Evolutionary conservation across 2,888 invertebrate species (phyloP).

Genomic region (Ophion ellenae): DNA sequence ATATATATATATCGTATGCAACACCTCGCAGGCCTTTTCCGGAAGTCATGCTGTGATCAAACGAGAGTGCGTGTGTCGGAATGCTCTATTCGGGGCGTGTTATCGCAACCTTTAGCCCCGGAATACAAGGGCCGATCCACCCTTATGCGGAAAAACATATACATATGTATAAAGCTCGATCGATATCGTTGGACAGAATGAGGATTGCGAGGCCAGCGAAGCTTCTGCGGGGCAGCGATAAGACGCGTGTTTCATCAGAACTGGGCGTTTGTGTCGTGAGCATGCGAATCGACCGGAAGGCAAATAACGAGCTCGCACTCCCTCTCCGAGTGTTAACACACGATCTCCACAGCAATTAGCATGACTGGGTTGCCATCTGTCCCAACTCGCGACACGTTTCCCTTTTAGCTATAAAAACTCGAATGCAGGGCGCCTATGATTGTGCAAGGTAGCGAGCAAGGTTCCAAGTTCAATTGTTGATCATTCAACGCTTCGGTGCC

Average conservation of each 20-base stretch:
- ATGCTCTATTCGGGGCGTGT: slow-evolving; percentile 51
- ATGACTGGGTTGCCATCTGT: slow-evolving; percentile 48
- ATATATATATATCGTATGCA: neutral
- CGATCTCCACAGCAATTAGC: slow-evolving; percentile 54
- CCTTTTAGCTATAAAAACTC: slow-evolving; percentile 15
- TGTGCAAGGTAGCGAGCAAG: neutral
- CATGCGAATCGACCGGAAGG: slow-evolving; percentile 41
- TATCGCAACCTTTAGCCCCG: slow-evolving; percentile 41
- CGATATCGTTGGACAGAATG: slow-evolving; percentile 43
- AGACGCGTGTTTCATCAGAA: slow-evolving; percentile 55
- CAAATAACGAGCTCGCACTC: slow-evolving; percentile 28
- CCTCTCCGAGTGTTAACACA: slow-evolving; percentile 34
- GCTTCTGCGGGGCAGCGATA: slow-evolving; percentile 53
- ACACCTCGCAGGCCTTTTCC: slow-evolving; percentile 16
- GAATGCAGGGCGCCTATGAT: too few species aligned
- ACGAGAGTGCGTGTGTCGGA: slow-evolving; percentile 12
- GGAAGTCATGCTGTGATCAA: slow-evolving; percentile 43
- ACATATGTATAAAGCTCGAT: slow-evolving; percentile 25
- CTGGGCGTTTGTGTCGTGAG: slow-evolving; percentile 1
- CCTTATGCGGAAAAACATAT: slow-evolving; percentile 3
- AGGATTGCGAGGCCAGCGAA: slow-evolving; percentile 20
- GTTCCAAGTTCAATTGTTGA: neutral
- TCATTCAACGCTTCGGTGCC: neutral
- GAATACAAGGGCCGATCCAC: neutral
- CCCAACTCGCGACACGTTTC: slow-evolving; percentile 38